Conservation (phyloP, 2,888 invertebrate species). For the Timema cristinae region DNA sequence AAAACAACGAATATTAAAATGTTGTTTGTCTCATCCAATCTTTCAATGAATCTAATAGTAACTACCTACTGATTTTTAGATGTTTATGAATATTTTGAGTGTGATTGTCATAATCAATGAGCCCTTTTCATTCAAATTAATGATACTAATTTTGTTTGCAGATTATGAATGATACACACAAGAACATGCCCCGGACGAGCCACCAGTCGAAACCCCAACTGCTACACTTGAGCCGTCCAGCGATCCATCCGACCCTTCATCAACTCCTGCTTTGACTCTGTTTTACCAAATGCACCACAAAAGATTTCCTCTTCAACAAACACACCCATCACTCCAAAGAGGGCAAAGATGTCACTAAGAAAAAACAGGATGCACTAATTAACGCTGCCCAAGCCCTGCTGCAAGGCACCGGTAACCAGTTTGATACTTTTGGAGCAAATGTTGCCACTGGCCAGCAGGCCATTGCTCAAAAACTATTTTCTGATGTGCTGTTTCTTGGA, state of each 20-base stretch:
- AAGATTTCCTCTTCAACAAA: neutral
- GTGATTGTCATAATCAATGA: no score
- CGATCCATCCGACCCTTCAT: neutral
- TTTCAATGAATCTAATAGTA: no score
- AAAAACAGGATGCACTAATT: constrained; percentile 4
- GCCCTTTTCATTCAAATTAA: no score
- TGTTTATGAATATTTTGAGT: no score
- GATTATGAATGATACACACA: neutral
- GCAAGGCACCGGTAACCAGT: neutral
- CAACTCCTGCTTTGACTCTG: neutral
- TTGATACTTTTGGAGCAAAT: neutral
- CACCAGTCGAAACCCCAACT: neutral
- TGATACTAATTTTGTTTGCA: no score
- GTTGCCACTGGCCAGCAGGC: neutral
- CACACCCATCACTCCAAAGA: neutral
- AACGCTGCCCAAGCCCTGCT: neutral
- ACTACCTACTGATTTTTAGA: no score
- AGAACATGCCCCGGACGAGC: no score
- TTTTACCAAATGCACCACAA: neutral
- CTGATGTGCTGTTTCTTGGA: neutral
- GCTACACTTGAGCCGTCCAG: neutral
- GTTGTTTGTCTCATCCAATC: neutral
- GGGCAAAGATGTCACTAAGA: neutral
- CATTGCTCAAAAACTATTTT: constrained; percentile 4
- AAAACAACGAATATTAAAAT: neutral